Conservation (phyloP, 2,888 invertebrate genomes). For the Euclidia mi region DNA sequence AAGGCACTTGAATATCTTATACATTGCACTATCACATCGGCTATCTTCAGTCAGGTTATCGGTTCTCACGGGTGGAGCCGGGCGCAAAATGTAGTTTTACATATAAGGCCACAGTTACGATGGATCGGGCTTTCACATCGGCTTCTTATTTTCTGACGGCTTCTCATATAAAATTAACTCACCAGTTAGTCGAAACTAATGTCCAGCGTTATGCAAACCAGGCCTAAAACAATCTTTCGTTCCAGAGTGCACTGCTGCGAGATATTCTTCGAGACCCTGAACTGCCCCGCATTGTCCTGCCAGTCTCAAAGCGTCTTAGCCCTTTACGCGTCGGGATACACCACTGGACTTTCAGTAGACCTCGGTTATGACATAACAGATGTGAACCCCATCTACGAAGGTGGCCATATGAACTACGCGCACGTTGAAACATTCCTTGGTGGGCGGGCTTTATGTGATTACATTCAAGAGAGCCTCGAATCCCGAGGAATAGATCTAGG, state of each 20-base stretch:
- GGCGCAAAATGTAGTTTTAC: too few species aligned
- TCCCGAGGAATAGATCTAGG: slow-evolving; percentile 56
- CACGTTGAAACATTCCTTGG: slow-evolving; percentile 70
- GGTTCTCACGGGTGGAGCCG: too few species aligned
- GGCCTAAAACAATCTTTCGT: slow-evolving; percentile 13
- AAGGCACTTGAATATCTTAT: too few species aligned
- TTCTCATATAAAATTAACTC: too few species aligned
- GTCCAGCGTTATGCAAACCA: too few species aligned
- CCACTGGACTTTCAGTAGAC: slow-evolving; percentile 80
- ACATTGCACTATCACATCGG: too few species aligned
- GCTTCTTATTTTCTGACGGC: too few species aligned
- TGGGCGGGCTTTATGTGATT: slow-evolving; percentile 61
- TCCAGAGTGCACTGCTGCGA: slow-evolving; percentile 78
- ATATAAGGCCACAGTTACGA: too few species aligned
- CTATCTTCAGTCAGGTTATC: too few species aligned
- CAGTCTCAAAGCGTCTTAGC: slow-evolving; percentile 72
- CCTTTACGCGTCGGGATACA: too few species aligned
- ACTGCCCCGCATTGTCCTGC: slow-evolving; percentile 74
- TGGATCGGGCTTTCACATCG: too few species aligned
- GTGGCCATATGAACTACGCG: slow-evolving; percentile 72
- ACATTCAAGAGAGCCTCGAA: slow-evolving; percentile 60
- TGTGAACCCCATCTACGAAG: slow-evolving; percentile 74
- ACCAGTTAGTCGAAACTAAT: too few species aligned
- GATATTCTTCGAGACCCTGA: slow-evolving; percentile 79
- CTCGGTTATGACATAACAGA: slow-evolving; percentile 72